Conservation (phyloP, 53 echinoderm and acorn worm species). For the Crossaster papposus region DNA sequence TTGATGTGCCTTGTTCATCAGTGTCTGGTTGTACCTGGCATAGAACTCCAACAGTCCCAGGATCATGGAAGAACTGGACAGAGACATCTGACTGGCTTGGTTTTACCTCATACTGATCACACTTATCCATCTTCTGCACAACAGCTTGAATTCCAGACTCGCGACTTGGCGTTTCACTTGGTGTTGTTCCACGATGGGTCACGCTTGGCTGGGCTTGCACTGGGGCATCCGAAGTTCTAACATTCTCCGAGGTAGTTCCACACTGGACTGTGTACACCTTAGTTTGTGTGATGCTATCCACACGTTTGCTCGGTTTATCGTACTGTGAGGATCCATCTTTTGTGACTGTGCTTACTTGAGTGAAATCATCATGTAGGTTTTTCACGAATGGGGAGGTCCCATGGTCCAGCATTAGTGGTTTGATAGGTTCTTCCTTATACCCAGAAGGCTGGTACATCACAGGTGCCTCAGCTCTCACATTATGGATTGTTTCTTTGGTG, state of each 20-base stretch:
- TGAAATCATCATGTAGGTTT: conserved; percentile 8
- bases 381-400: conserved; percentile 60
- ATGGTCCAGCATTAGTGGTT: conserved; percentile 66
- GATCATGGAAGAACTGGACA: conserved; percentile 30
- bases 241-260: conserved; percentile 47
- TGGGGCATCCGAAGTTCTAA: conserved; percentile 43
- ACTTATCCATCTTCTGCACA: conserved; percentile 26
- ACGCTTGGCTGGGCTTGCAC: conserved; percentile 68
- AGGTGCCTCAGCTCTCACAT: conserved; percentile 47
- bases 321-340: conserved; percentile 39
- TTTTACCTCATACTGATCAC: conserved; percentile 56
- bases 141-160: conserved; percentile 44
- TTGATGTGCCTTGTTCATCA: conserved; percentile 55
- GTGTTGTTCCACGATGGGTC: conserved; percentile 60
- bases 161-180: conserved; percentile 23
- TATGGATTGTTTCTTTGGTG: conserved; percentile 44
- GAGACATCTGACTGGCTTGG: conserved; percentile 57
- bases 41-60: conserved; percentile 30
- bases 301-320: conserved; percentile 25
- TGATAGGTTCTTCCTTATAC: conserved; percentile 50
- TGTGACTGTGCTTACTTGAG: conserved; percentile 37
- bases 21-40: conserved; percentile 34
- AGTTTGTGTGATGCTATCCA: conserved; percentile 29
- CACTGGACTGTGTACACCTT: conserved; percentile 40
- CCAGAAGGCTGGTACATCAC: conserved; percentile 48